Percentiles rank a stretch among this genome's conserved stretches.
phyloP scores from a whole-genome alignment of 2,113 vertebrate genomes.

The Megalops atlanticus region DNA sequence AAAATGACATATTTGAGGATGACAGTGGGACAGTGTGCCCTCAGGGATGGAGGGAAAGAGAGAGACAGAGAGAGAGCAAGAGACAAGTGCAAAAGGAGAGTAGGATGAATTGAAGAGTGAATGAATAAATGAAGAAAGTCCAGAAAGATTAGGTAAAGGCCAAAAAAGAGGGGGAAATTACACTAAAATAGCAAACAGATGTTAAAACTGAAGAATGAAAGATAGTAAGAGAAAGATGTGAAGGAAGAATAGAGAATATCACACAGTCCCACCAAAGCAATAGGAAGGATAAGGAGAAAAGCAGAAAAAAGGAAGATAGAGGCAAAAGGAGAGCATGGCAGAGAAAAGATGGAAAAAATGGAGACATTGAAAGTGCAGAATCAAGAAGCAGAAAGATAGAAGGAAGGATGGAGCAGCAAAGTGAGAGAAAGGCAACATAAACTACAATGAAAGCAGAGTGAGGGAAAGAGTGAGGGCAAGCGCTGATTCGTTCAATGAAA shows the following conservation, averaged over 20 bases:
- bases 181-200: background rate
- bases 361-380: background rate
- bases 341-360: background rate
- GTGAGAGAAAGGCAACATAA: background rate
- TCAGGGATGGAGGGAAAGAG: background rate
- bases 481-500: conserved; percentile 61
- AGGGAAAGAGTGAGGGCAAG: conserved; percentile 39
- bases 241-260: background rate
- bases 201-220: background rate
- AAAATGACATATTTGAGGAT: conserved; percentile 17
- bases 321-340: background rate
- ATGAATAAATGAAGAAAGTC: background rate
- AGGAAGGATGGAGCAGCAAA: background rate
- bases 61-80: conserved; percentile 21
- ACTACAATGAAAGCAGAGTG: conserved; percentile 24
- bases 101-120: background rate
- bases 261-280: background rate
- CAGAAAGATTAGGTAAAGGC: too few species aligned
- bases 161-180: background rate
- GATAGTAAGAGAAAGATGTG: background rate
- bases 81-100: conserved; percentile 4
- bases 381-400: background rate
- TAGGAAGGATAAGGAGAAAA: background rate
- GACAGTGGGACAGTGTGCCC: background rate
- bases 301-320: background rate